phyloP scores from a whole-genome alignment of 2,888 invertebrate species.

The Drosophila picticornis region DNA sequence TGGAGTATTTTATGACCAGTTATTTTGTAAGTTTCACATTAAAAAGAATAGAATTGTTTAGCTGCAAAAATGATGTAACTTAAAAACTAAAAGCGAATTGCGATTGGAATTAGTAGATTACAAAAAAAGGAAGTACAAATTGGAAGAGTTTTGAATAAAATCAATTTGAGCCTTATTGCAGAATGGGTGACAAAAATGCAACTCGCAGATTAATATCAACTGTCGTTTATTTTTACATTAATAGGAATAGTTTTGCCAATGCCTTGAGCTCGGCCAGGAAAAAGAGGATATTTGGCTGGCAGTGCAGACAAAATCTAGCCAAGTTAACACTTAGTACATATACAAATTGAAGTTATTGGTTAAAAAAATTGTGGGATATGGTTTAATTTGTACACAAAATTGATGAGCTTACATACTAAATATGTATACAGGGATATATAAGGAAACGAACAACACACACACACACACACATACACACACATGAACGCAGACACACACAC shows the following conservation, averaged over 20 bases:
- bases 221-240: slow-evolving; percentile 27
- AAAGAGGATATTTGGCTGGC: neutral
- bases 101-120: neutral
- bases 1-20: slow-evolving; percentile 1
- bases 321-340: slow-evolving; percentile 16
- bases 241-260: slow-evolving; percentile 26
- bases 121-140: neutral
- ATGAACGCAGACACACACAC: neutral
- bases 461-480: neutral
- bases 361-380: slow-evolving; percentile 34
- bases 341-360: slow-evolving; percentile 16
- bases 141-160: neutral
- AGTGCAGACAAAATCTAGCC: slow-evolving; percentile 11
- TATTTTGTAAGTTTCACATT: neutral
- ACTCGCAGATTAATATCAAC: slow-evolving; percentile 27
- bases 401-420: slow-evolving; percentile 27
- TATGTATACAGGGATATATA: slow-evolving; percentile 2
- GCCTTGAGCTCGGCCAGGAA: neutral
- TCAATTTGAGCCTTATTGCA: neutral
- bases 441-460: slow-evolving; percentile 11
- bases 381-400: slow-evolving; percentile 44
- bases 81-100: neutral
- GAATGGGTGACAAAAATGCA: neutral
- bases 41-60: neutral
- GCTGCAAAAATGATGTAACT: neutral